phyloP scores from a whole-genome alignment of 2,888 invertebrate genomes.

The Caenorhabditis sp. region DNA sequence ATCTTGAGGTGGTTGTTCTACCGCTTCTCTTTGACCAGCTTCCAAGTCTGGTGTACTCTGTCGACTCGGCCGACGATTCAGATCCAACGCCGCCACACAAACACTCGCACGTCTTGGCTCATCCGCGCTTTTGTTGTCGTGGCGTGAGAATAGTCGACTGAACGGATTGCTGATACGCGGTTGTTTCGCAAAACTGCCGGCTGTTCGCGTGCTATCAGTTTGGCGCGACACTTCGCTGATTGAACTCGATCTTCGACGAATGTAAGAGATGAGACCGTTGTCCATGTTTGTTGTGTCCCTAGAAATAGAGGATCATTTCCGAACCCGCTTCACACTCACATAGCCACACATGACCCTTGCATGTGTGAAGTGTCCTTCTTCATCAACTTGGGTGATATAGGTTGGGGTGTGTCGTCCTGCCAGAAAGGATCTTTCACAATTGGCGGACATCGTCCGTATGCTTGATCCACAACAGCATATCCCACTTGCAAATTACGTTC shows the following conservation, averaged over 20 bases:
- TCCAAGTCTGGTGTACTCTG: neutral
- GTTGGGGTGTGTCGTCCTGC: conserved; percentile 37
- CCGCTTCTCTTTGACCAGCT: neutral
- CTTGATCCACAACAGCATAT: conserved; percentile 61
- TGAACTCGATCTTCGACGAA: conserved; percentile 20
- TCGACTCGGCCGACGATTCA: conserved; percentile 21
- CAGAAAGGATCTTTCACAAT: conserved; percentile 53
- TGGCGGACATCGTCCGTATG: conserved; percentile 57
- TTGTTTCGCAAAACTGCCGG: neutral
- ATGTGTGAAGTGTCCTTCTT: conserved; percentile 14
- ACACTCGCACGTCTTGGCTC: conserved; percentile 33
- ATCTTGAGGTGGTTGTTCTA: conserved; percentile 4
- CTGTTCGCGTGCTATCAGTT: conserved; percentile 14
- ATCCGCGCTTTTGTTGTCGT: neutral
- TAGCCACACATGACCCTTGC: conserved; percentile 34
- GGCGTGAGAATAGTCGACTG: conserved; percentile 10
- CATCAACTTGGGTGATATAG: conserved; percentile 11
- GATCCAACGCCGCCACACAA: conserved; percentile 38
- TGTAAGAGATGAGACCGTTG: conserved; percentile 25
- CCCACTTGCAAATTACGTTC: conserved; percentile 64
- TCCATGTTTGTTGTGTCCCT: conserved; percentile 35
- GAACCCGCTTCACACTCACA: no score
- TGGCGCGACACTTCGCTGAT: conserved; percentile 13
- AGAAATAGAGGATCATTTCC: no score
- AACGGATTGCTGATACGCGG: neutral